A percentile compares a stretch with the other conserved stretches of the same genome.
These are phyloP conservation scores for Atrichornis clamosus DNA, from an alignment of 2,113 vertebrate genomes.

Conservation along the genomic window DNA sequence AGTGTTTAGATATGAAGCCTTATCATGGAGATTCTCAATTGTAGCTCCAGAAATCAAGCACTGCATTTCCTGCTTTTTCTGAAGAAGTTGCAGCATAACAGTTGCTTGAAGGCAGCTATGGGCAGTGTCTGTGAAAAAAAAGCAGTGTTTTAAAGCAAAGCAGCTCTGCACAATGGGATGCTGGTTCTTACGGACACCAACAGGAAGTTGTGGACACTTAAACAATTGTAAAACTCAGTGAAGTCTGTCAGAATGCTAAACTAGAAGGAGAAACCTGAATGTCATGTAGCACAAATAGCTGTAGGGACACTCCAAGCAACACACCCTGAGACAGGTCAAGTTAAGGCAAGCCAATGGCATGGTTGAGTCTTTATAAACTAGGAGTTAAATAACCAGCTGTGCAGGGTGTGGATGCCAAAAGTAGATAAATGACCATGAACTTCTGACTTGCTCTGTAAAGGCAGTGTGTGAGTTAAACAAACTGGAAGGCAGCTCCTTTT, in stretches of 20 bases:
- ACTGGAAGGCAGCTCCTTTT: background rate
- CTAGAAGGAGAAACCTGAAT: background rate
- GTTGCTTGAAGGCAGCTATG: background rate
- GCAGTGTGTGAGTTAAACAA: background rate
- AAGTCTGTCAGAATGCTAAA: background rate
- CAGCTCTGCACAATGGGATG: background rate
- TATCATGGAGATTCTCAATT: background rate
- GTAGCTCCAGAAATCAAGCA: background rate
- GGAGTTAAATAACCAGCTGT: background rate
- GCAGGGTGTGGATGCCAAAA: background rate
- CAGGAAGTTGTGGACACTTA: background rate
- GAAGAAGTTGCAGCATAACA: background rate
- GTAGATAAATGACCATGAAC: background rate
- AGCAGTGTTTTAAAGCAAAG: background rate
- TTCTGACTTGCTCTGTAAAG: background rate
- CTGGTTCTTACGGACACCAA: background rate
- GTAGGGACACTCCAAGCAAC: background rate
- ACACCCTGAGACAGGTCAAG: rapidly evolving
- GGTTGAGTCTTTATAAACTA: background rate
- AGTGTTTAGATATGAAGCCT: background rate
- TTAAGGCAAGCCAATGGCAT: background rate
- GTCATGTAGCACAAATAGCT: background rate
- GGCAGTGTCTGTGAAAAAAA: background rate
- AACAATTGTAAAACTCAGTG: background rate
- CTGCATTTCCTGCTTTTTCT: background rate